phyloP scores from a whole-genome alignment of 37 sponge, comb jelly and placozoan genomes.

The Ephydatia muelleri region DNA sequence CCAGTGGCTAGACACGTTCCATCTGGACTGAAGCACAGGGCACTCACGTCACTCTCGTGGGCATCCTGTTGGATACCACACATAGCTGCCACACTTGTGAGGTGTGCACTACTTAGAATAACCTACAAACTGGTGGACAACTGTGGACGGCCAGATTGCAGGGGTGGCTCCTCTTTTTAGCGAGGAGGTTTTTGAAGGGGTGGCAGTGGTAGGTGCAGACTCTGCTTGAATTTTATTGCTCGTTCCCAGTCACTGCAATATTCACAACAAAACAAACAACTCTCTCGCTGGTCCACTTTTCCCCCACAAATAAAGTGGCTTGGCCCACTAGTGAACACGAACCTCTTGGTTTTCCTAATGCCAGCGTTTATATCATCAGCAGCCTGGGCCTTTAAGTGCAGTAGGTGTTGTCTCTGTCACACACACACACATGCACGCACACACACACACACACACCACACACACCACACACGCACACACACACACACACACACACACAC shows the following conservation, averaged over 20 bases:
- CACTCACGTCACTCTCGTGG: constrained; percentile 89
- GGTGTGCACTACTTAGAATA: neutral
- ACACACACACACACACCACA: too few species aligned
- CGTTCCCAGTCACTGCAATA: neutral
- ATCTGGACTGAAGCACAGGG: constrained; percentile 77
- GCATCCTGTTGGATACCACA: constrained; percentile 69
- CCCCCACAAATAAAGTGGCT: neutral
- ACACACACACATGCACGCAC: neutral
- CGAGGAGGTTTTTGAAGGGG: neutral
- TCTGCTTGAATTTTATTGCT: neutral
- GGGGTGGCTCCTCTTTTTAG: neutral
- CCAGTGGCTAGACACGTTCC: constrained; percentile 90
- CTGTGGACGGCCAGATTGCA: neutral
- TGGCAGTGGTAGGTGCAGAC: neutral
- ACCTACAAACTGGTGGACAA: neutral
- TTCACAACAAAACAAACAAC: neutral
- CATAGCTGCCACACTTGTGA: neutral
- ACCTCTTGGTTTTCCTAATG: neutral
- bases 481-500: too few species aligned
- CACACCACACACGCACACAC: too few species aligned
- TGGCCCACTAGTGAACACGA: neutral
- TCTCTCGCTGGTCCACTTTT: too few species aligned
- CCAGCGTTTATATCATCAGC: neutral
- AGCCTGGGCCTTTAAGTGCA: neutral
- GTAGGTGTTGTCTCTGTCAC: constrained; percentile 24